phyloP scores from a whole-genome alignment of 2,888 invertebrate species.

The Orchesella flavescens region DNA sequence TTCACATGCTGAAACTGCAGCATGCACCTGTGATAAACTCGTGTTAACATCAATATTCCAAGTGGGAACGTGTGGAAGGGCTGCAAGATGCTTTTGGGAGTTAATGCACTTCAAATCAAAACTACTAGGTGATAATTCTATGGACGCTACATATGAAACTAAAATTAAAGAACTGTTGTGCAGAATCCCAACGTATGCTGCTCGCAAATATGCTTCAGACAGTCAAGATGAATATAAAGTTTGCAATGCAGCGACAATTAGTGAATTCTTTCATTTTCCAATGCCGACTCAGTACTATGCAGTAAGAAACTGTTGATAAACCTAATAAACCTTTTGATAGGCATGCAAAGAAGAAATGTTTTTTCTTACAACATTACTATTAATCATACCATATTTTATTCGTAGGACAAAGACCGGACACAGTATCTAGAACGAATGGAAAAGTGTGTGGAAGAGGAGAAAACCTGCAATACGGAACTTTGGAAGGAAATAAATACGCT shows the following conservation, averaged over 20 bases:
- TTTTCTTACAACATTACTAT: neutral
- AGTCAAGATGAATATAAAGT: neutral
- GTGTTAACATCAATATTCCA: slow-evolving; percentile 9
- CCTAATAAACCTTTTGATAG: neutral
- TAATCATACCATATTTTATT: too few relatives aligned
- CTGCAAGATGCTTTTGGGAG: slow-evolving; percentile 21
- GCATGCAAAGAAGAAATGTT: neutral
- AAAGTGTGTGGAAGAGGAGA: neutral
- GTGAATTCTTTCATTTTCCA: neutral
- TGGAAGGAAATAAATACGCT: neutral
- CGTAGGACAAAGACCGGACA: neutral
- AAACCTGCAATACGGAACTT: neutral
- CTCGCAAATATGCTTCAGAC: neutral
- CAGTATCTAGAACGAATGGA: neutral
- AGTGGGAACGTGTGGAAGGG: neutral
- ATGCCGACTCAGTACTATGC: slow-evolving; percentile 1
- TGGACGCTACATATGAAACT: neutral
- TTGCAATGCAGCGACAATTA: neutral
- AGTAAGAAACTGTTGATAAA: neutral
- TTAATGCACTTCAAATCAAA: slow-evolving; percentile 2
- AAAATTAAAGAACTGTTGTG: neutral
- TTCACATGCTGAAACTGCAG: neutral
- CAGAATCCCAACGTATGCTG: slow-evolving; percentile 2
- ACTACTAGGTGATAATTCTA: neutral
- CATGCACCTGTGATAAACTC: neutral